Percentiles rank a stretch among this genome's conserved stretches.
These are phyloP conservation scores for Mystacides longicornis DNA, from an alignment of 2,888 invertebrate species.

Conservation along the genomic window DNA sequence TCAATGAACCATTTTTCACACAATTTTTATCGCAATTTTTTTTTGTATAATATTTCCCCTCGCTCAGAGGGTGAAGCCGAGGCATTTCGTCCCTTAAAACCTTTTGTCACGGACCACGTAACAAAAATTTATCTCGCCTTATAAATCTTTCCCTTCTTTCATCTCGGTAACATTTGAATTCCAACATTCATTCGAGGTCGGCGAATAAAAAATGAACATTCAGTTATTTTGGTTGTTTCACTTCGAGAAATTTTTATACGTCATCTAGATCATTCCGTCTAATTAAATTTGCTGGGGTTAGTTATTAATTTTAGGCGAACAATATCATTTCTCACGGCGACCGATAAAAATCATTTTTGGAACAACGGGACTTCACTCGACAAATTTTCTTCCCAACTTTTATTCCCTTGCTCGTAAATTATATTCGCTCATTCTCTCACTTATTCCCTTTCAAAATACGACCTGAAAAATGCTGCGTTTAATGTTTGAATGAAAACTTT, in stretches of 20 bases:
- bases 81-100: background rate
- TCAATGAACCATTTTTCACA: background rate
- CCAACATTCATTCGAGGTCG: background rate
- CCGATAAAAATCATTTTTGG: background rate
- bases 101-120: conserved; percentile 5
- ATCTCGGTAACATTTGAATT: conserved; percentile 8
- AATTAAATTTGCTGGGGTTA: background rate
- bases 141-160: conserved; percentile 9
- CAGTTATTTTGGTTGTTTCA: background rate
- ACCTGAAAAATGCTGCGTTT: no score
- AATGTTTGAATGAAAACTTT: no score
- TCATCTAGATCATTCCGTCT: background rate
- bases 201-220: background rate
- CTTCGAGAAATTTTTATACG: background rate
- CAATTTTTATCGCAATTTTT: background rate
- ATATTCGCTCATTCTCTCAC: no score
- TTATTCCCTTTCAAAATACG: no score
- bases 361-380: background rate
- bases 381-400: no score
- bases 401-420: no score
- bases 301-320: no score
- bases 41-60: background rate
- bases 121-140: conserved; percentile 6
- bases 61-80: background rate
- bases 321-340: background rate